Evolutionary conservation across 1,140 invertebrate species (phyloP).

Genomic region (Daktulosphaira vitifoliae): DNA sequence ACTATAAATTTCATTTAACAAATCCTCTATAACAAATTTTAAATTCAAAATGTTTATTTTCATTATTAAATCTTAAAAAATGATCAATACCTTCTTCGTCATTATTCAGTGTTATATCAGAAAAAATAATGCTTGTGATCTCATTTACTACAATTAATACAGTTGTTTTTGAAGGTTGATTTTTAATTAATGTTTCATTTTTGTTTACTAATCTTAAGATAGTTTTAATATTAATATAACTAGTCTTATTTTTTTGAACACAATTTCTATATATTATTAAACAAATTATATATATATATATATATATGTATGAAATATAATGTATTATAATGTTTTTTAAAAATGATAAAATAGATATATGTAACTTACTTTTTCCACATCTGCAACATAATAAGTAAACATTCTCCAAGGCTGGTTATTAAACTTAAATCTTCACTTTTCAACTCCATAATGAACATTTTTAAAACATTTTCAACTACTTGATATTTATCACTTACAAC

Average conservation of each 20-base stretch:
- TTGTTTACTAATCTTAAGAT: slow-evolving; percentile 21
- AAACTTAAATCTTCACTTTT: slow-evolving; percentile 20
- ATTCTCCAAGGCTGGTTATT: slow-evolving; percentile 17
- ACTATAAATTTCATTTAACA: slow-evolving; percentile 9
- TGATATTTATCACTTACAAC: slow-evolving; percentile 1
- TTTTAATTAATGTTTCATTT: slow-evolving; percentile 8
- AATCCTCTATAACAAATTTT: background rate
- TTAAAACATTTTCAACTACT: slow-evolving; percentile 18
- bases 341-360: background rate
- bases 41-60: background rate
- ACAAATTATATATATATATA: background rate
- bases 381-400: slow-evolving; percentile 22
- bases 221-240: background rate
- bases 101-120: background rate
- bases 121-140: background rate
- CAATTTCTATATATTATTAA: background rate
- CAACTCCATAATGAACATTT: slow-evolving; percentile 18
- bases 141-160: slow-evolving; percentile 20
- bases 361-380: slow-evolving; percentile 22
- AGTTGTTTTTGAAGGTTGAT: slow-evolving; percentile 11
- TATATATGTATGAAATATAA: background rate
- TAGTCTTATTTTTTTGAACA: background rate
- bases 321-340: background rate
- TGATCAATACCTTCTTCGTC: background rate
- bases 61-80: background rate